phyloP scores from a whole-genome alignment of 2,113 vertebrate genomes.

The Amphiprion percula region DNA sequence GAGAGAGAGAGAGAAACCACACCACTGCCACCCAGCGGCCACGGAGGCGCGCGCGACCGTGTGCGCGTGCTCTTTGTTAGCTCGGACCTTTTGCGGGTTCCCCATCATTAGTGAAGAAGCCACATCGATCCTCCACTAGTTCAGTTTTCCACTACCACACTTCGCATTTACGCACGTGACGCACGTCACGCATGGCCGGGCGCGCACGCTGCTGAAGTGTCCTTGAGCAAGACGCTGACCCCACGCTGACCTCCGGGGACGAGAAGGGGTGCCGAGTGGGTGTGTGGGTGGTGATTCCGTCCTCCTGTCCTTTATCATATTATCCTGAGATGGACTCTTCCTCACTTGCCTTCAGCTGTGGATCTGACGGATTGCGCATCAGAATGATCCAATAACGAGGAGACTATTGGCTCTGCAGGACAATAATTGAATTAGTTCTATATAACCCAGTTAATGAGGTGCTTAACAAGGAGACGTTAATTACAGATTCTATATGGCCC shows the following conservation, averaged over 20 bases:
- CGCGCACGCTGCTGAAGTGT: constrained; percentile 50
- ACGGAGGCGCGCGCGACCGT: constrained; percentile 47
- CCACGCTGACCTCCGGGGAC: constrained; percentile 57
- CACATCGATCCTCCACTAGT: no score
- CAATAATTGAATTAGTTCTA: constrained; percentile 72
- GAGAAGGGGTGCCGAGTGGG: not conserved
- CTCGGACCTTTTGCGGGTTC: not conserved
- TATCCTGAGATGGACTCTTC: constrained; percentile 15
- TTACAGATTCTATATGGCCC: constrained; percentile 72
- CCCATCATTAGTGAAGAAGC: not conserved
- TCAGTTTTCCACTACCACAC: no score
- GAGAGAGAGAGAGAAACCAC: constrained; percentile 62
- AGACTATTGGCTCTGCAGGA: constrained; percentile 46
- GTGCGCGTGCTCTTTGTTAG: constrained; percentile 59
- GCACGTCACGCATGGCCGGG: no score
- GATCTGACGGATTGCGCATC: constrained; percentile 44
- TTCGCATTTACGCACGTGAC: no score
- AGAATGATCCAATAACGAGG: constrained; percentile 50
- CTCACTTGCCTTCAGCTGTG: constrained; percentile 12
- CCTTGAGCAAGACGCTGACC: constrained; percentile 80
- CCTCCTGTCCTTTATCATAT: constrained; percentile 23
- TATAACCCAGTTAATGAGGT: constrained; percentile 69
- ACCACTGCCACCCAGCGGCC: constrained; percentile 86
- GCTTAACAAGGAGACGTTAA: constrained; percentile 65
- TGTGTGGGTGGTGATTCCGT: not conserved